Conservation (phyloP, 2,888 invertebrate species). For the Anthrax anthrax region DNA sequence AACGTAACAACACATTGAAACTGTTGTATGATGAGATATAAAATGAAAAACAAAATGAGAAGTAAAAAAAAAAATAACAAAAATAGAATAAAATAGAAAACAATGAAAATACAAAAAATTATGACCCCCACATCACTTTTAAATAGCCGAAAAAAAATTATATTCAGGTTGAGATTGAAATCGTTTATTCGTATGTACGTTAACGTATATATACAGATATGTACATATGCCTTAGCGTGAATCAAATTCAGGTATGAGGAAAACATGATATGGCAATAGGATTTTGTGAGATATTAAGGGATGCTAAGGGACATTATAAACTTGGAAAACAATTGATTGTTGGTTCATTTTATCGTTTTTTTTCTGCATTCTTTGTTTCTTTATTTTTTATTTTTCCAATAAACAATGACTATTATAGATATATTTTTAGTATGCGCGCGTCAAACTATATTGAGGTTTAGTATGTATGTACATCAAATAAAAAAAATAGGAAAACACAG, state of each 20-base stretch:
- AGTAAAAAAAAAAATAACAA: too few species aligned
- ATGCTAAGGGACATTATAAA: background rate
- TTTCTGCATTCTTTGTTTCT: too few species aligned
- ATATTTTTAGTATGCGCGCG: conserved; percentile 9
- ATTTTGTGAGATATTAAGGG: background rate
- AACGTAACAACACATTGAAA: conserved; percentile 9
- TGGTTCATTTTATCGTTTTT: conserved; percentile 6
- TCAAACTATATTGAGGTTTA: conserved; percentile 6
- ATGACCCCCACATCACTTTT: too few species aligned
- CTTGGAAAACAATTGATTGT: conserved; percentile 10
- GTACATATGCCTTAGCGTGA: too few species aligned
- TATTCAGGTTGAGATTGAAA: too few species aligned
- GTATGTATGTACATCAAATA: background rate
- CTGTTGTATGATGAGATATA: conserved; percentile 9
- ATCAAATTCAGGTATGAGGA: conserved; percentile 1
- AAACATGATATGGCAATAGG: conserved; percentile 2
- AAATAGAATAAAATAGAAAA: too few species aligned
- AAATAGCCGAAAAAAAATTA: too few species aligned
- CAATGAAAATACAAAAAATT: background rate
- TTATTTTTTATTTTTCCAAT: background rate
- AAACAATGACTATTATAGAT: conserved; percentile 6
- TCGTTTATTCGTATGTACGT: too few species aligned
- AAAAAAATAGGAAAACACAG: background rate
- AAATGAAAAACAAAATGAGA: conserved; percentile 8
- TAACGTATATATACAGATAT: too few species aligned